Percentiles rank a stretch among this genome's conserved stretches.
Evolutionary conservation across 2,113 vertebrate species (phyloP).

Genomic region (Benitochromis conjunctus): DNA sequence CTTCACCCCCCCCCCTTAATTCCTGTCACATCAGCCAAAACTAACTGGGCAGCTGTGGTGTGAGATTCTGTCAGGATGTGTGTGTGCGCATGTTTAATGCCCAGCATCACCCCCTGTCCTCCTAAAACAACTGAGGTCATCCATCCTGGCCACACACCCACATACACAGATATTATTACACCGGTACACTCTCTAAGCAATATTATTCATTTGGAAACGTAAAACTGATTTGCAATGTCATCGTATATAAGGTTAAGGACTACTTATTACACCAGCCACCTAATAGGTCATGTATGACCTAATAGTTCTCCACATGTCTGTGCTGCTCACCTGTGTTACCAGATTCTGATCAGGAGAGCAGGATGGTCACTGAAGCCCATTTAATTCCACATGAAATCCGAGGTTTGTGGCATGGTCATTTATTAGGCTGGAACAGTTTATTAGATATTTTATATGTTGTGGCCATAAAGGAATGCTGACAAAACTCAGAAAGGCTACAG

Average conservation of each 20-base stretch:
- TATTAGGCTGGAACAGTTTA: neutral
- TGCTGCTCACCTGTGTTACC: neutral
- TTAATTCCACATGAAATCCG: neutral
- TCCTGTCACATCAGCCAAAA: neutral
- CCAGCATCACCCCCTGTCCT: neutral
- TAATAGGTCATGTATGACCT: neutral
- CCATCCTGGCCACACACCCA: neutral
- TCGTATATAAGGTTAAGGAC: neutral
- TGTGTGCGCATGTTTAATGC: slow-evolving; percentile 10
- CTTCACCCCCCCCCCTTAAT: neutral
- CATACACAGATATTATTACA: neutral
- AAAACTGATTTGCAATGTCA: neutral
- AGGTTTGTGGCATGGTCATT: neutral
- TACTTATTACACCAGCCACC: neutral
- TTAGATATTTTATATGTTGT: neutral
- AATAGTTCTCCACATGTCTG: neutral
- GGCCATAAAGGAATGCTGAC: neutral
- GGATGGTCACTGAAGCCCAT: fast-evolving
- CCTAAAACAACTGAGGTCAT: slow-evolving; percentile 15
- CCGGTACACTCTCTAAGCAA: neutral
- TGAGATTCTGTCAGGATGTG: neutral
- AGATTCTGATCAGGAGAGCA: neutral
- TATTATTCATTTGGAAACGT: neutral
- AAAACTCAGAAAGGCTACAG: neutral
- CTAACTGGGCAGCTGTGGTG: neutral